Evolutionary conservation across 2,113 vertebrate genomes (phyloP), one percentile per base, ranked within the genome.

Genomic region (Gobio gobio): DNA sequence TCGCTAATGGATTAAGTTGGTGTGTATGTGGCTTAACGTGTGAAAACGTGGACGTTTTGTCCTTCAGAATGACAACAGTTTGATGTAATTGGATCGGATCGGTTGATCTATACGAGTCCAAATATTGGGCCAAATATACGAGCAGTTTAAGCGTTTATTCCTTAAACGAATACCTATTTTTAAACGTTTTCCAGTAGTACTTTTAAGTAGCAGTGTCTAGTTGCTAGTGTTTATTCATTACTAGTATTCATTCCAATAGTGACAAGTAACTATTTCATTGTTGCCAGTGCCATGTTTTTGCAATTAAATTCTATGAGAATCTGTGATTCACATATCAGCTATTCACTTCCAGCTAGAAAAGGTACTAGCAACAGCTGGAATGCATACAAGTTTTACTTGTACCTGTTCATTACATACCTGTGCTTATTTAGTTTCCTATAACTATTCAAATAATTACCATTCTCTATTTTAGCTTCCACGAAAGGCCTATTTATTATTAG

Each of bases 31-130:
- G 68, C 5, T 87, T 61, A 51, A 33, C 51, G 66, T 79, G 63
- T 80, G 58, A 51, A 78, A 83, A 79, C 82, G 79, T 83, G 75
- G 80, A 84, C 63, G 61, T 87, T 64, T 64, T 85, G 87, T 82
- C 84, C 86, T 86, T 86, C 86, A 83, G 77, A 54, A 78, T 84
- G 84, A 88, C 83, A 87, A 58, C 89, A 86, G 70, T 88, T 88
- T 86, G 83, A 88, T 85, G 87, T 24, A 78, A 79, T 68, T 70
- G 80, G 73, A 77, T 84, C 73, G n/a, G 22, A 78, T 85, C 29
- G 45, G 54, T 14, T 83, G 40, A 49, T 74, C 51, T 16, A 4
- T 20, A 12, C 24, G 36, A 43, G 51, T 58, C 51, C 56, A 78
- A 16, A 78, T 78, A 12, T 22, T 43, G 29, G 76, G 59, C 40